A percentile compares a stretch with the other conserved stretches of the same genome.
Conservation (phyloP, 2,113 vertebrate genomes). For the Hippotragus niger region DNA sequence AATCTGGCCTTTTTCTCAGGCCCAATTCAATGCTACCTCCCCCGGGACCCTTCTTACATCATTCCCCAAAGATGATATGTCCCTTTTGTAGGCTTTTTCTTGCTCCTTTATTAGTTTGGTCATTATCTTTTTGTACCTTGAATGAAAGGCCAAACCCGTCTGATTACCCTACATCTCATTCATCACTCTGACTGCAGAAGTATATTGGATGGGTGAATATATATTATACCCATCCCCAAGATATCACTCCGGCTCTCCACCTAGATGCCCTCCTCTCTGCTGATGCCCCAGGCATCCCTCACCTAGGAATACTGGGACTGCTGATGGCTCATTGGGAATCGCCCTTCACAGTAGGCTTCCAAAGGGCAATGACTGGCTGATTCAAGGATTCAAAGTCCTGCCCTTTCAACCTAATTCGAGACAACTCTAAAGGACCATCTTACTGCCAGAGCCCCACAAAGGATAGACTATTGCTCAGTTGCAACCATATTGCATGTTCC, state of each 20-base stretch:
- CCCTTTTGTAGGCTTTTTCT: neutral
- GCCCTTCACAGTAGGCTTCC: neutral
- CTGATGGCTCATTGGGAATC: neutral
- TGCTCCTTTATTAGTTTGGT: neutral
- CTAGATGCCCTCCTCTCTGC: neutral
- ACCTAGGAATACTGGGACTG: neutral
- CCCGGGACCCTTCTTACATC: neutral
- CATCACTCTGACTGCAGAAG: neutral
- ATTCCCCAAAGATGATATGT: neutral
- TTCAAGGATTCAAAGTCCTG: neutral
- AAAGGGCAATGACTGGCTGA: neutral
- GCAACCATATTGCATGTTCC: neutral
- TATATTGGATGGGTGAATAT: neutral
- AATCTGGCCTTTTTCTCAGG: neutral
- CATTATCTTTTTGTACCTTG: neutral
- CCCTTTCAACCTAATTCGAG: neutral
- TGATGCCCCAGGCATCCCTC: neutral
- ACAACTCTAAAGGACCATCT: neutral
- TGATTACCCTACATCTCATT: neutral
- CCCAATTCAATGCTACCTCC: neutral
- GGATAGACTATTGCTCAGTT: neutral
- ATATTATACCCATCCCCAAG: neutral
- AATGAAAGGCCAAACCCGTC: neutral
- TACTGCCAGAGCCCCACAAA: neutral
- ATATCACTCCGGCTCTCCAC: neutral